Percentiles rank a stretch among this genome's conserved stretches.
Conservation (phyloP, 2,888 invertebrate genomes). For the Cecidostiba fungosa region DNA sequence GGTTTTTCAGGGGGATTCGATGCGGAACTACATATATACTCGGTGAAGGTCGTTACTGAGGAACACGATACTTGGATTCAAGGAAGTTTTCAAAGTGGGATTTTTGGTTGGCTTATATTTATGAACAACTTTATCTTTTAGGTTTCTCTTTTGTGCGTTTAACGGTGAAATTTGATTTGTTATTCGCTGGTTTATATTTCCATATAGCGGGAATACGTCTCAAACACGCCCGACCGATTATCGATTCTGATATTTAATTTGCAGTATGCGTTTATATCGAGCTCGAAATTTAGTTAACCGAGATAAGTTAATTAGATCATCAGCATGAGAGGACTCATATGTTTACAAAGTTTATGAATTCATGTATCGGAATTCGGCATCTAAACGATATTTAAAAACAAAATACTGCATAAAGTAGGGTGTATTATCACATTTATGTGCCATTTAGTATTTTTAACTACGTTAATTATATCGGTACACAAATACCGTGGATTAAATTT, state of each 20-base stretch:
- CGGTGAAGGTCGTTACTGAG: background rate
- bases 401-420: too few relatives aligned
- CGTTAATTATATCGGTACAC: too few relatives aligned
- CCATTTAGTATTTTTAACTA: too few relatives aligned
- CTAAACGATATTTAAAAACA: too few relatives aligned
- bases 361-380: background rate
- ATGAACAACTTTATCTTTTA: too few relatives aligned
- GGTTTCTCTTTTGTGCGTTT: too few relatives aligned
- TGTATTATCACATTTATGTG: too few relatives aligned
- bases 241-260: slow-evolving; percentile 1
- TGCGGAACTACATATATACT: too few relatives aligned
- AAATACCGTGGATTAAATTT: too few relatives aligned
- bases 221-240: background rate
- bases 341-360: background rate
- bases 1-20: background rate
- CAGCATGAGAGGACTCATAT: background rate
- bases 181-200: background rate
- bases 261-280: background rate
- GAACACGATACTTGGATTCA: background rate
- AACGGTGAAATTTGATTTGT: too few relatives aligned
- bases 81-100: background rate
- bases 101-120: background rate
- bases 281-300: background rate
- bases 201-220: too few relatives aligned
- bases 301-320: background rate